Percentiles rank a stretch among this genome's conserved stretches.
Evolutionary conservation across 2,113 vertebrate genomes (phyloP).

Genomic region (Phoxinus phoxinus): DNA sequence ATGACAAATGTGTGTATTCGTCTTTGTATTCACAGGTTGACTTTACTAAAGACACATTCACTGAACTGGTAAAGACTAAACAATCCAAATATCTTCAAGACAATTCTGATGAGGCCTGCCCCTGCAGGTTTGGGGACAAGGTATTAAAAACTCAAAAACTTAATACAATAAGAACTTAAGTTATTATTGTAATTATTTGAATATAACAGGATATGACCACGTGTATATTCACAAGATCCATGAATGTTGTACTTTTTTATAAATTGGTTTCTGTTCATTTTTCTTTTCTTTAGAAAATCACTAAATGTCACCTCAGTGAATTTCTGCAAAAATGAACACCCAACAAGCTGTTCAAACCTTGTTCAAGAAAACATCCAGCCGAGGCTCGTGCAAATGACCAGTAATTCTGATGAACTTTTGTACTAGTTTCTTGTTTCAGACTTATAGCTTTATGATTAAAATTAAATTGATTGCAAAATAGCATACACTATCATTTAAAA

Average conservation of each 20-base stretch:
- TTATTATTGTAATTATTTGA: no score
- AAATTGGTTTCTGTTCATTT: no score
- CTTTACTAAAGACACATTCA: neutral
- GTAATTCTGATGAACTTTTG: neutral
- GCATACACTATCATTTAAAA: no score
- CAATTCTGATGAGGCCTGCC: neutral
- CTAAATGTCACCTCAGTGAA: neutral
- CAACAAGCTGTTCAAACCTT: no score
- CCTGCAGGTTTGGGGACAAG: slow-evolving; percentile 18
- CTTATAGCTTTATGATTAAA: neutral
- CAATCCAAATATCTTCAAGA: neutral
- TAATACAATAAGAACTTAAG: neutral
- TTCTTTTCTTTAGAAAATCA: no score
- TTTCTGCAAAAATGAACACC: neutral
- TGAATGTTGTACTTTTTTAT: no score
- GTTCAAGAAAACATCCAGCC: no score
- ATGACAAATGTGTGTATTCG: neutral
- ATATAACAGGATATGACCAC: no score
- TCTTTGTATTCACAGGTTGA: neutral
- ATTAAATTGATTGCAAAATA: no score
- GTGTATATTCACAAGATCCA: no score
- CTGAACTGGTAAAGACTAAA: neutral
- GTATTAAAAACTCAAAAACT: neutral
- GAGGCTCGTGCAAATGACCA: neutral
- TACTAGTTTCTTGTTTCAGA: neutral